A percentile compares a stretch with the other conserved stretches of the same genome.
phyloP scores from a whole-genome alignment of 2,113 vertebrate species.

The Zootoca vivipara region DNA sequence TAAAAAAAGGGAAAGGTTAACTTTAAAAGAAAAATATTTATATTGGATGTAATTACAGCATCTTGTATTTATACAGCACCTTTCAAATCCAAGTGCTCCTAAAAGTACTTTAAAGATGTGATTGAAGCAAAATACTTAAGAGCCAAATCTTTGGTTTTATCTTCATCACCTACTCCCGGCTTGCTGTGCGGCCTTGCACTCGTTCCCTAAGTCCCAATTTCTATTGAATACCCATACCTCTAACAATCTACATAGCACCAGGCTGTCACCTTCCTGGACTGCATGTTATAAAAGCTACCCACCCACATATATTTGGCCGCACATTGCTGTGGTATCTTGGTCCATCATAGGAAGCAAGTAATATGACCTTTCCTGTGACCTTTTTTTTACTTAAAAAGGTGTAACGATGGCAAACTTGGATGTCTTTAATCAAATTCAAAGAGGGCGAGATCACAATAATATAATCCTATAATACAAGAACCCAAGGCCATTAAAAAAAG shows the following conservation, averaged over 20 bases:
- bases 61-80: slow-evolving; percentile 47
- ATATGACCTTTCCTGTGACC: background rate
- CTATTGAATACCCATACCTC: background rate
- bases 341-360: background rate
- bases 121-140: slow-evolving; percentile 37
- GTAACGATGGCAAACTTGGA: background rate
- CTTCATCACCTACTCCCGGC: slow-evolving; percentile 25
- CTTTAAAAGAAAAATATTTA: slow-evolving; percentile 70
- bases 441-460: too few relatives aligned
- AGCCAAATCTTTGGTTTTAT: slow-evolving; percentile 46
- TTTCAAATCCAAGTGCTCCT: slow-evolving; percentile 47
- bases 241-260: slow-evolving; percentile 22
- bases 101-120: slow-evolving; percentile 61
- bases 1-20: slow-evolving; percentile 61
- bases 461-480: too few relatives aligned
- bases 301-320: background rate
- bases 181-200: slow-evolving; percentile 51
- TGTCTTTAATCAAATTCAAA: too few relatives aligned
- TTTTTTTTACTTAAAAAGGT: too few relatives aligned
- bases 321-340: background rate
- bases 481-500: too few relatives aligned
- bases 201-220: background rate
- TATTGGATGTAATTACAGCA: slow-evolving; percentile 57
- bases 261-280: background rate
- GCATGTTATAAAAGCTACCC: slow-evolving; percentile 29